These are phyloP conservation scores for Neopelma chrysocephalum DNA, from an alignment of 2,797 vertebrate genomes.

Conservation along the genomic window DNA sequence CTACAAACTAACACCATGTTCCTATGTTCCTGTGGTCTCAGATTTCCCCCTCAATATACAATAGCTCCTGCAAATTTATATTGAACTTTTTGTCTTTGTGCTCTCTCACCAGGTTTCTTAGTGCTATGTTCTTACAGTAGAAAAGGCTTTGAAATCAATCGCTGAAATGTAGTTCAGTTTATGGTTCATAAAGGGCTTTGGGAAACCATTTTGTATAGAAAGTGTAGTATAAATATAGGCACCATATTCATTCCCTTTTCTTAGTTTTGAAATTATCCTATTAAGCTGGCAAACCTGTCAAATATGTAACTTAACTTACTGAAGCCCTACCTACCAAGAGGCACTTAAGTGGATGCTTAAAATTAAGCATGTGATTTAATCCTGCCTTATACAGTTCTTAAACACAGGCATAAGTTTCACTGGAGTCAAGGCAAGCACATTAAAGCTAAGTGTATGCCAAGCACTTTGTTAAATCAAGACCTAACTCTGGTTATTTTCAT, in stretches of 20 bases:
- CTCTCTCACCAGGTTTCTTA: not conserved
- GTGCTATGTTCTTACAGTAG: not conserved
- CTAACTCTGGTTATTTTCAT: slow-evolving; percentile 1
- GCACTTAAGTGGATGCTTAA: slow-evolving; percentile 35
- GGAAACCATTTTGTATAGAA: slow-evolving; percentile 34
- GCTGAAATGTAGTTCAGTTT: slow-evolving; percentile 33
- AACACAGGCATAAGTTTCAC: slow-evolving; percentile 16
- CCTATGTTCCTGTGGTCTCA: not conserved
- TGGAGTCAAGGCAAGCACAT: slow-evolving; percentile 7
- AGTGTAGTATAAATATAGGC: slow-evolving; percentile 15
- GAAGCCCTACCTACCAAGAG: not conserved
- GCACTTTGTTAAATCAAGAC: slow-evolving; percentile 3
- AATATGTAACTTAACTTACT: not conserved
- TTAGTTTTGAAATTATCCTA: slow-evolving; percentile 34
- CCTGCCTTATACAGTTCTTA: not conserved
- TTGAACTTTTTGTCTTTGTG: not conserved
- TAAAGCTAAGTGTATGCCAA: not conserved
- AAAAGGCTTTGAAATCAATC: slow-evolving; percentile 29
- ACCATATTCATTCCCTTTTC: slow-evolving; percentile 11
- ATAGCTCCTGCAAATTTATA: not conserved
- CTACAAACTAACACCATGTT: not conserved
- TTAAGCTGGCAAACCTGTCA: slow-evolving; percentile 3
- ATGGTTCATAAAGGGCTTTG: slow-evolving; percentile 44
- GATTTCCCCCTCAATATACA: not conserved
- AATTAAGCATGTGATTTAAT: slow-evolving; percentile 48